These are phyloP conservation scores for Alligator mississippiensis DNA, from an alignment of 2,113 vertebrate species.

Conservation along the genomic window DNA sequence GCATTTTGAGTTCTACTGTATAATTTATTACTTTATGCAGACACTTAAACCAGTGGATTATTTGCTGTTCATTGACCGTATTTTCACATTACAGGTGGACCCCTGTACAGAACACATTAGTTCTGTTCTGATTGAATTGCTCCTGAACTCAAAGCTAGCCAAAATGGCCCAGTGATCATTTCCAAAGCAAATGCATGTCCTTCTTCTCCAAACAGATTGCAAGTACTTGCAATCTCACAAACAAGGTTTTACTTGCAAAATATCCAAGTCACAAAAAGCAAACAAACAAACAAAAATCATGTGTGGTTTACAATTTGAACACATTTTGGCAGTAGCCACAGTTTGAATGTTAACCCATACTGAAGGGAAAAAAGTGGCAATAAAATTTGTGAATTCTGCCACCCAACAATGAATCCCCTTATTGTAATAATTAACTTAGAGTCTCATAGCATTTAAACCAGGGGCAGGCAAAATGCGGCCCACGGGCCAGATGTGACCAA, in stretches of 20 bases:
- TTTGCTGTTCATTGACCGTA: background rate
- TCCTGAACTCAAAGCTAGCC: background rate
- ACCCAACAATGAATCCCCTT: background rate
- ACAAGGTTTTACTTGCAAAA: background rate
- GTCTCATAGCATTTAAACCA: background rate
- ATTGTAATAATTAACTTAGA: background rate
- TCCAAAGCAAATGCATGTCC: background rate
- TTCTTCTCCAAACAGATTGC: no score
- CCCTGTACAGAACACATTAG: background rate
- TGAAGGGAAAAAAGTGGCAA: background rate
- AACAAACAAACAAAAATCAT: background rate
- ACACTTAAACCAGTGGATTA: background rate
- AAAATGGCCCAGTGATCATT: background rate
- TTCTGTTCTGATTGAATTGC: background rate
- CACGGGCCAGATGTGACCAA: no score
- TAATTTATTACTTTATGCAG: background rate
- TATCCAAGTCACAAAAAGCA: background rate
- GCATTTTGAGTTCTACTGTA: background rate
- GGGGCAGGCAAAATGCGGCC: no score
- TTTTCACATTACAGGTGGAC: background rate
- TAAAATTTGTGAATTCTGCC: background rate
- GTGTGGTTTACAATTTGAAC: background rate
- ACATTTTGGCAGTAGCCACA: background rate
- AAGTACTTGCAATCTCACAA: fast-evolving
- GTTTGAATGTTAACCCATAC: background rate